Evolutionary conservation across 2,888 invertebrate species (phyloP), one percentile per base, ranked within the genome.

Genomic region (Drosophila merina): DNA sequence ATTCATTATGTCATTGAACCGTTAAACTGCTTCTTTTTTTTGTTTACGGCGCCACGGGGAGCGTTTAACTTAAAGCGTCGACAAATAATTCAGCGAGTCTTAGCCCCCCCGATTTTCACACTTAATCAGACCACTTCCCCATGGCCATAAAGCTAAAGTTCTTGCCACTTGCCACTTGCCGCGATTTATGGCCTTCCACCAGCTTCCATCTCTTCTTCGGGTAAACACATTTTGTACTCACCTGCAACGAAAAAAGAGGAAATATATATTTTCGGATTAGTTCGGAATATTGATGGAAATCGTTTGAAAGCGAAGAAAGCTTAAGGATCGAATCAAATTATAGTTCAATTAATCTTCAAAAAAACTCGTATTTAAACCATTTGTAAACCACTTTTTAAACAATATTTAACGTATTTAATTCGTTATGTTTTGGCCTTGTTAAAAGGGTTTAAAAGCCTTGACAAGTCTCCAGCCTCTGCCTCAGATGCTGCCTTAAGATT

Each of bases 1-100:
- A 89, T 89, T 88, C 88, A 88, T 89, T 87, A 89, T 88, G 88
- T 83, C 89, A 88, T 89, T 89, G 88, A 89, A 88, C 88, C 86
- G 83, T 87, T 87, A 83, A 89, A 89, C 84, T 87, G 50, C 30
- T 20, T 31, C 20, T 49, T n/a, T 10, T 10, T 52, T 54, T 77
- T 57, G 73, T 86, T 87, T 85, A 86, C 73, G 70, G 52, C 66
- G 75, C 85, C 85, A 50, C 69, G 49, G 86, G 85, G 86, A 87
- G 77, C 80, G 66, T 87, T 86, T 87, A 86, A 86, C 71, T 87
- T 78, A 82, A 82, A 85, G 82, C 75, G 79, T 76, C 81, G 75
- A 80, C 77, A 82, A 85, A 82, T 82, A 75, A 76, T 49, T 58
- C 49, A 50, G 56, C 56, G 80, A 75, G 57, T 57, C 25, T 20